Percentiles rank a stretch among this genome's conserved stretches.
phyloP scores from a whole-genome alignment of 2,113 vertebrate species.

The Lepidothrix coronata region DNA sequence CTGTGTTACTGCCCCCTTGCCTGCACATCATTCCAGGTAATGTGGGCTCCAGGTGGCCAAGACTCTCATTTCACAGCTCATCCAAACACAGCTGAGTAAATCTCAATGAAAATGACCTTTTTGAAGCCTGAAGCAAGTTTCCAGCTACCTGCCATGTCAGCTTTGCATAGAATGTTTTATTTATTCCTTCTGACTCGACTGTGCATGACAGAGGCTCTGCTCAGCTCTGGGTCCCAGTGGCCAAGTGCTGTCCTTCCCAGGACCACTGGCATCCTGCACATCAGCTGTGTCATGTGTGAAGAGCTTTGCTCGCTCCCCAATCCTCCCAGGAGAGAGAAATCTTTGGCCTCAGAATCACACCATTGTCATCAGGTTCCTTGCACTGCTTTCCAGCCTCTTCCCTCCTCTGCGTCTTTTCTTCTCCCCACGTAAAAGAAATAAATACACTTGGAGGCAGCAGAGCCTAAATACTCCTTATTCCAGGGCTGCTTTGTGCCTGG shows the following conservation, averaged over 20 bases:
- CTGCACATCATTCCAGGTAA: accelerated
- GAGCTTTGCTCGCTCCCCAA: background rate
- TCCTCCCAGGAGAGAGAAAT: background rate
- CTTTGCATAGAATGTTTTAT: background rate
- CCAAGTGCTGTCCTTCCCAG: background rate
- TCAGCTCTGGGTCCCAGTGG: background rate
- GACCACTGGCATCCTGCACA: background rate
- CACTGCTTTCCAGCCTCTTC: background rate
- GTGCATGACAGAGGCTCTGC: background rate
- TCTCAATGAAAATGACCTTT: background rate
- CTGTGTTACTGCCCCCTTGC: background rate
- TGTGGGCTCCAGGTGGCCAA: accelerated
- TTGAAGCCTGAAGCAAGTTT: background rate
- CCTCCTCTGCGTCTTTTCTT: background rate
- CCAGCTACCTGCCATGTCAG: background rate
- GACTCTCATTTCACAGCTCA: background rate
- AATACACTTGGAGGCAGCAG: accelerated
- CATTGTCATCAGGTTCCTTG: background rate
- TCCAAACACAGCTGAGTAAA: background rate
- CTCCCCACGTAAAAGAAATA: background rate
- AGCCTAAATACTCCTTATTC: background rate
- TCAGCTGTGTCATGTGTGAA: background rate
- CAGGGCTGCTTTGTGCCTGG: background rate
- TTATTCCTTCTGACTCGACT: background rate
- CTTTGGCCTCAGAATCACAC: background rate